phyloP scores from a whole-genome alignment of 2,797 vertebrate species.

The Hyperoplus lanceolatus region DNA sequence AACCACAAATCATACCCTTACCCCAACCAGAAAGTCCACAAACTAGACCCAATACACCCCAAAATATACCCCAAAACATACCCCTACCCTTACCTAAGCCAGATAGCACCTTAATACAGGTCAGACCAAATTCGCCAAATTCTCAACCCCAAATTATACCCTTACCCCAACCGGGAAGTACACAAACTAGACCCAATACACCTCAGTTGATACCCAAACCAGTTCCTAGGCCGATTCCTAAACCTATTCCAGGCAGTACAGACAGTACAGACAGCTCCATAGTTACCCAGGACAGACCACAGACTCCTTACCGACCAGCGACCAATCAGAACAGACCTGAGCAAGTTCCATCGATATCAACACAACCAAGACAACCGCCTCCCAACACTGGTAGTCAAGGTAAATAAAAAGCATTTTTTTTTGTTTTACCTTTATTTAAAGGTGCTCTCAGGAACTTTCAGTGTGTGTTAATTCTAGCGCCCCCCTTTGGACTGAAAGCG shows the following conservation, averaged over 20 bases:
- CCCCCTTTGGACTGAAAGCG: too few relatives aligned
- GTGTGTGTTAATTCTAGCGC: too few relatives aligned
- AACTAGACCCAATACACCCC: too few relatives aligned
- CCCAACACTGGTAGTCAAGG: slow-evolving; percentile 37
- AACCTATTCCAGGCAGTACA: slow-evolving; percentile 21
- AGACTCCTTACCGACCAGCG: slow-evolving; percentile 15
- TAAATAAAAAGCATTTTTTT: slow-evolving; percentile 17
- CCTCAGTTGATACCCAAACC: slow-evolving; percentile 4
- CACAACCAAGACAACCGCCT: slow-evolving; percentile 32
- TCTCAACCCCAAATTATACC: too few relatives aligned
- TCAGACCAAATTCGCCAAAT: too few relatives aligned
- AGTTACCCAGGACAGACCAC: slow-evolving; percentile 28
- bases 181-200: slow-evolving; percentile 25
- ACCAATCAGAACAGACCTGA: slow-evolving; percentile 23
- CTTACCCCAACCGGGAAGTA: neutral
- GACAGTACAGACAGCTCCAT: neutral
- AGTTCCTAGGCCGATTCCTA: neutral
- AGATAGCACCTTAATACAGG: too few relatives aligned
- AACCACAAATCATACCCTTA: too few relatives aligned
- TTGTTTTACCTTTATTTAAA: too few relatives aligned
- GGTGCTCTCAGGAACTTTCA: too few relatives aligned
- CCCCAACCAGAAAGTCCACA: too few relatives aligned
- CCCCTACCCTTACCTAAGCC: too few relatives aligned
- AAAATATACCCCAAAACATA: too few relatives aligned
- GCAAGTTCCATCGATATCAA: neutral